These are phyloP conservation scores for Helicoverpa armigera DNA, from an alignment of 1,140 invertebrate species.

Conservation along the genomic window DNA sequence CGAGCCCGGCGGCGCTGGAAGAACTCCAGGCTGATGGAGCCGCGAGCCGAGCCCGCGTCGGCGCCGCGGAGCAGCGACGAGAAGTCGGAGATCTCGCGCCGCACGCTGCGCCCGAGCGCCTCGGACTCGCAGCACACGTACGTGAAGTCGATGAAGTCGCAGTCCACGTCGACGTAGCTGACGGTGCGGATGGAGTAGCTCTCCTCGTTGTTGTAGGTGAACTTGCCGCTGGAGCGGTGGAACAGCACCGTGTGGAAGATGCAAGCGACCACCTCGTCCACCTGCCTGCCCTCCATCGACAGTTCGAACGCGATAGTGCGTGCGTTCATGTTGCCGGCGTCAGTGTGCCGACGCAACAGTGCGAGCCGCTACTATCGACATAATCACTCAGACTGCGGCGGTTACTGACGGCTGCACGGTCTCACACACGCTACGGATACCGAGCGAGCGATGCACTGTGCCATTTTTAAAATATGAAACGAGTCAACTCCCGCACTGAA, in stretches of 20 bases:
- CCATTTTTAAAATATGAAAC: slow-evolving; percentile 76
- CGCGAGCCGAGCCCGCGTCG: slow-evolving; percentile 88
- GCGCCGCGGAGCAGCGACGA: slow-evolving; percentile 93
- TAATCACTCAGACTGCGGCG: slow-evolving; percentile 62
- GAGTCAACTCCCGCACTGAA: slow-evolving; percentile 80
- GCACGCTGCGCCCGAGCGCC: slow-evolving; percentile 91
- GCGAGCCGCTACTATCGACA: slow-evolving; percentile 63
- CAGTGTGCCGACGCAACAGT: slow-evolving; percentile 67
- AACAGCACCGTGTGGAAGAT: slow-evolving; percentile 98
- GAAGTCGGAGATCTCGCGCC: slow-evolving; percentile 94
- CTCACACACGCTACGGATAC: slow-evolving; percentile 46
- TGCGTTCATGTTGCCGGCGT: slow-evolving; percentile 92
- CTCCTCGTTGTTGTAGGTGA: slow-evolving; percentile 96
- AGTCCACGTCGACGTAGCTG: slow-evolving; percentile 98
- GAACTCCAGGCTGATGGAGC: slow-evolving; percentile 98
- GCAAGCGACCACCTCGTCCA: slow-evolving; percentile 97
- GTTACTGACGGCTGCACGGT: slow-evolving; percentile 59
- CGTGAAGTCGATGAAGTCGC: slow-evolving; percentile 98
- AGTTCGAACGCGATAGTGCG: slow-evolving; percentile 95
- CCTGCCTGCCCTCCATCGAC: slow-evolving; percentile 96
- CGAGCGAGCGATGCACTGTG: slow-evolving; percentile 58
- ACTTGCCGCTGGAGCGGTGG: slow-evolving; percentile 97
- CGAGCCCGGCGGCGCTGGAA: slow-evolving; percentile 96
- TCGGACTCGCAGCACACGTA: slow-evolving; percentile 97
- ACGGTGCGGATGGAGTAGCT: slow-evolving; percentile 98